phyloP scores from a whole-genome alignment of 2,888 invertebrate species.

The Liposcelis brunnea region DNA sequence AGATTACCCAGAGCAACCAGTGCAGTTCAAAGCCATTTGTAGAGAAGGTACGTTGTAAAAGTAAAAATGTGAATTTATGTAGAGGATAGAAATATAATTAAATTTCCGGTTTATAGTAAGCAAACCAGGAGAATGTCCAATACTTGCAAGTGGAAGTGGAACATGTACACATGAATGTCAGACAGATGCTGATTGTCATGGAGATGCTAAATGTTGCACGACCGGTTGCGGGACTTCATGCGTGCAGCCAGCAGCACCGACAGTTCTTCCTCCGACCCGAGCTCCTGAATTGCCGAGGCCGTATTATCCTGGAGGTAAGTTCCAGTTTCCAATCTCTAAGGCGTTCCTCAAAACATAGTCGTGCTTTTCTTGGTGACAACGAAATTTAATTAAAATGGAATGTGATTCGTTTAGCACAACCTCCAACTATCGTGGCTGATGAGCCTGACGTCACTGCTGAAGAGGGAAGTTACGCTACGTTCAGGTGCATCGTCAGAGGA shows the following conservation, averaged over 20 bases:
- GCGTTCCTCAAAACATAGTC: too few species aligned
- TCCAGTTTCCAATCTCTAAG: not conserved
- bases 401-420: slow-evolving; percentile 13
- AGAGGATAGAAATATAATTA: too few species aligned
- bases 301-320: slow-evolving; percentile 22
- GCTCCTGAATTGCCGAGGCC: slow-evolving; percentile 24
- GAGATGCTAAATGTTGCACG: slow-evolving; percentile 62
- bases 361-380: too few species aligned
- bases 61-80: too few species aligned
- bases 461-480: slow-evolving; percentile 55
- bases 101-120: slow-evolving; percentile 29
- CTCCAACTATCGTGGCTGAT: slow-evolving; percentile 15
- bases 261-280: slow-evolving; percentile 22
- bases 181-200: slow-evolving; percentile 66
- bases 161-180: slow-evolving; percentile 54
- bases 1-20: slow-evolving; percentile 20
- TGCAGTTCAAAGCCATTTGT: slow-evolving; percentile 41
- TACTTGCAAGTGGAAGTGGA: slow-evolving; percentile 25
- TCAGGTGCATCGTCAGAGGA: slow-evolving; percentile 59
- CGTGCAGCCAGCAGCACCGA: slow-evolving; percentile 30
- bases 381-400: too few species aligned
- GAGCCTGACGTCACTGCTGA: slow-evolving; percentile 44
- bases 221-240: slow-evolving; percentile 63
- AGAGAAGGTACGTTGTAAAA: slow-evolving; percentile 41
- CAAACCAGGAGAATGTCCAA: slow-evolving; percentile 54